Conservation (phyloP, 2,888 invertebrate genomes). For the Stictocephala bisonia region DNA sequence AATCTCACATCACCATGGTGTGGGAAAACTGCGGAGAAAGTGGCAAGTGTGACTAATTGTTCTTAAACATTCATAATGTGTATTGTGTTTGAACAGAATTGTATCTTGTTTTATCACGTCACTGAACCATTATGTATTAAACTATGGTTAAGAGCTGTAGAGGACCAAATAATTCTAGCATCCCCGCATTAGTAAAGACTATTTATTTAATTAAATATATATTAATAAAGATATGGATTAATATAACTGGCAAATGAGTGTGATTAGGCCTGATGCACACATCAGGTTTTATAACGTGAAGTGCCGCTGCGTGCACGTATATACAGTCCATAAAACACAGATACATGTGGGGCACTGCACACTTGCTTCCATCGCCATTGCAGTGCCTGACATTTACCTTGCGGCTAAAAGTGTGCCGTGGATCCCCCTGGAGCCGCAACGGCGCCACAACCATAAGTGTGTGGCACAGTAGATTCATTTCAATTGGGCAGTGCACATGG, state of each 20-base stretch:
- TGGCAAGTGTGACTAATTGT: conserved; percentile 71
- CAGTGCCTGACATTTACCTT: neutral
- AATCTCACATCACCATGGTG: conserved; percentile 96
- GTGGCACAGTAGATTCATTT: neutral
- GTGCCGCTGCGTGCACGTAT: neutral
- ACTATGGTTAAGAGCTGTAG: too few species aligned
- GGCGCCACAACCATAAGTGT: neutral
- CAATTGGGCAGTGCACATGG: neutral
- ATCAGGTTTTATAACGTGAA: neutral
- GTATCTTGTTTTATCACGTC: too few species aligned
- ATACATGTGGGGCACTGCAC: neutral
- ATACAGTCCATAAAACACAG: neutral
- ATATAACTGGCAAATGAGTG: too few species aligned
- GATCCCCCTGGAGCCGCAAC: neutral
- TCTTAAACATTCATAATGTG: too few species aligned
- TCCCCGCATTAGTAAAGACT: too few species aligned
- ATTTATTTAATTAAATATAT: too few species aligned
- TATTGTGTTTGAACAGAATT: too few species aligned
- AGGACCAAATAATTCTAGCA: too few species aligned
- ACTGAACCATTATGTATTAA: too few species aligned
- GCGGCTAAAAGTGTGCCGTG: neutral
- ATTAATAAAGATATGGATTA: too few species aligned
- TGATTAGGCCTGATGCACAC: too few species aligned
- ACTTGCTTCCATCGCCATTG: neutral
- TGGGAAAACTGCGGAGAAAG: conserved; percentile 90